phyloP scores from a whole-genome alignment of 1,140 invertebrate genomes.

The Ceratoteleas bidentatus region DNA sequence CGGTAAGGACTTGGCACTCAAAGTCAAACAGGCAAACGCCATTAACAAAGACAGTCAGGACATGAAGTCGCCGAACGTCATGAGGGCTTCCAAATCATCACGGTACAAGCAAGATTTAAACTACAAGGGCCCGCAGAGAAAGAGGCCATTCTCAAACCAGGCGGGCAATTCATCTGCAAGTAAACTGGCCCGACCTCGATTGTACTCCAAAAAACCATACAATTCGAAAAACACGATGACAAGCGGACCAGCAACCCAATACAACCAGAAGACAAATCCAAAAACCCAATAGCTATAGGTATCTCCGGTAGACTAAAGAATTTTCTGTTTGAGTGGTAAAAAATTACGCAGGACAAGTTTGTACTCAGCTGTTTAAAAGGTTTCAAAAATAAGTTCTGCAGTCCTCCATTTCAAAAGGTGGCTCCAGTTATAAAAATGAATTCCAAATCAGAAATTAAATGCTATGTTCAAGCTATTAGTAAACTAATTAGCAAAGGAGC shows the following conservation, averaged over 20 bases:
- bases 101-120: slow-evolving; percentile 36
- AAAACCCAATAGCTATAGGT: slow-evolving; percentile 2
- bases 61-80: slow-evolving; percentile 18
- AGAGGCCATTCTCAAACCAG: slow-evolving; percentile 8
- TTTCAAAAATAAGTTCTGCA: neutral
- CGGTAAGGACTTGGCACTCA: slow-evolving; percentile 40
- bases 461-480: neutral
- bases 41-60: slow-evolving; percentile 24
- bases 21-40: slow-evolving; percentile 47
- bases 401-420: neutral
- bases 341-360: slow-evolving; percentile 9
- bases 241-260: neutral
- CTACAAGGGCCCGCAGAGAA: slow-evolving; percentile 18
- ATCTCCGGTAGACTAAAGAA: neutral
- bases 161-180: slow-evolving; percentile 3
- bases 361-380: neutral
- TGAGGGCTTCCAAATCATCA: neutral
- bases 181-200: slow-evolving; percentile 1
- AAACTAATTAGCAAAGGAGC: slow-evolving; percentile 6
- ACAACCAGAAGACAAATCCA: neutral
- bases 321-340: neutral
- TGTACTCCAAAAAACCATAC: slow-evolving; percentile 3
- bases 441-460: neutral
- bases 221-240: neutral
- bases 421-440: neutral